Percentiles rank a stretch among this genome's conserved stretches.
These are phyloP conservation scores for Byasa hedistus DNA, from an alignment of 2,888 invertebrate genomes.

Conservation along the genomic window DNA sequence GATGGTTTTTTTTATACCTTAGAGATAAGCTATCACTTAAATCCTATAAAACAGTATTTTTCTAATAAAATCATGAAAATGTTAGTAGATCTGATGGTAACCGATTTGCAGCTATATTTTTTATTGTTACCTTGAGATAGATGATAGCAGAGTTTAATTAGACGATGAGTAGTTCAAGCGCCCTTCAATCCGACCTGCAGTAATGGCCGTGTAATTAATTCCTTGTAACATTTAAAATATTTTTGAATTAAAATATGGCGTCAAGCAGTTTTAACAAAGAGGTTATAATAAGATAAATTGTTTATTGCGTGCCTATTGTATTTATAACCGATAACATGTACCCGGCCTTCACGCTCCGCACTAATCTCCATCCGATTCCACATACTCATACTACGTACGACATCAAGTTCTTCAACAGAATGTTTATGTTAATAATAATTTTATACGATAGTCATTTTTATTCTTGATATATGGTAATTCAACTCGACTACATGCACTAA, in stretches of 20 bases:
- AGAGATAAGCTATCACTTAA: too few relatives aligned
- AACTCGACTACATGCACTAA: slow-evolving; percentile 6
- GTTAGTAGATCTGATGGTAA: not conserved
- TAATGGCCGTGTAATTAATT: not conserved
- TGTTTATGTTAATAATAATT: slow-evolving; percentile 38
- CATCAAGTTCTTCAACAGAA: slow-evolving; percentile 49
- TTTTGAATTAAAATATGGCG: not conserved
- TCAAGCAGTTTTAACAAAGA: not conserved
- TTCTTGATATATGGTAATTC: slow-evolving; percentile 17
- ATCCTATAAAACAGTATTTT: too few relatives aligned
- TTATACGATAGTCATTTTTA: slow-evolving; percentile 16
- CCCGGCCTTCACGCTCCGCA: slow-evolving; percentile 62
- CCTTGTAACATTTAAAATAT: not conserved
- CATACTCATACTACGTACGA: slow-evolving; percentile 46
- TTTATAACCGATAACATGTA: slow-evolving; percentile 50
- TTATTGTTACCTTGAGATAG: not conserved
- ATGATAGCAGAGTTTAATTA: not conserved
- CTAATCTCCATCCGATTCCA: slow-evolving; percentile 54
- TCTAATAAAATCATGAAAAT: too few relatives aligned
- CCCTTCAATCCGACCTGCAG: not conserved
- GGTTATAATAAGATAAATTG: slow-evolving; percentile 34
- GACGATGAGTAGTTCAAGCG: not conserved
- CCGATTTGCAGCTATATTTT: not conserved
- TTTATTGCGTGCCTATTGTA: slow-evolving; percentile 50
- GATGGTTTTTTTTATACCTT: too few relatives aligned